Evolutionary conservation across 2,888 invertebrate species (phyloP).

Genomic region (Lottia gigantea): DNA sequence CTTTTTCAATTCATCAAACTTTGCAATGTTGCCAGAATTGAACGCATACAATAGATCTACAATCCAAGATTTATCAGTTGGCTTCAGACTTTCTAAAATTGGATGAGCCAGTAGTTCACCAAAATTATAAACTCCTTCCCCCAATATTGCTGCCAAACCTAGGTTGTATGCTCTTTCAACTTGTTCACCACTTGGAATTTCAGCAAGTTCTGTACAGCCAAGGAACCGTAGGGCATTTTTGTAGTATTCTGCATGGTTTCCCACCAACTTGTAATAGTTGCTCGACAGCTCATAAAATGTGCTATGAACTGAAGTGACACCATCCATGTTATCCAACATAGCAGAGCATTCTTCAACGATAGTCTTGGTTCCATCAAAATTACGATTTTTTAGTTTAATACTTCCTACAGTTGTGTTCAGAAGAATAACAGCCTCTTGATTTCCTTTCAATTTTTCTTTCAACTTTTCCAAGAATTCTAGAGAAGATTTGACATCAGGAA

Average conservation of each 20-base stretch:
- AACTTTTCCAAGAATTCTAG: slow-evolving; percentile 89
- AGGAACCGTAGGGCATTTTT: slow-evolving; percentile 86
- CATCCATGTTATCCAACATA: slow-evolving; percentile 88
- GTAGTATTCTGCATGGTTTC: slow-evolving; percentile 89
- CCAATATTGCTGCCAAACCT: slow-evolving; percentile 92
- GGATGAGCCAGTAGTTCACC: slow-evolving; percentile 97
- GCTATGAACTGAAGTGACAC: slow-evolving; percentile 92
- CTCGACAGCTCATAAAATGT: slow-evolving; percentile 93
- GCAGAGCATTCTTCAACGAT: slow-evolving; percentile 88
- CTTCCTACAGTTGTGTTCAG: slow-evolving; percentile 81
- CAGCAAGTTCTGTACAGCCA: slow-evolving; percentile 80
- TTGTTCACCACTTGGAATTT: slow-evolving; percentile 71
- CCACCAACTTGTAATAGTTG: slow-evolving; percentile 83
- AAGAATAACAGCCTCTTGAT: slow-evolving; percentile 83
- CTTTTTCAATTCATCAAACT: slow-evolving; percentile 73
- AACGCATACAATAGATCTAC: slow-evolving; percentile 77
- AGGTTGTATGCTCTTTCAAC: slow-evolving; percentile 83
- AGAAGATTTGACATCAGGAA: slow-evolving; percentile 81
- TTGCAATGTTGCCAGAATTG: slow-evolving; percentile 75
- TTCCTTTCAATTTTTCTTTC: slow-evolving; percentile 76
- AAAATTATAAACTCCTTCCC: slow-evolving; percentile 89
- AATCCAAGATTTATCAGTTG: slow-evolving; percentile 85
- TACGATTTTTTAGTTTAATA: slow-evolving; percentile 68
- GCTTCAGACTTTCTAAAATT: slow-evolving; percentile 85
- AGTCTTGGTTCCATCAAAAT: slow-evolving; percentile 71